Base-by-base conservation (phyloP, 2,888 invertebrate species). In the Plebejus anna region DNA sequence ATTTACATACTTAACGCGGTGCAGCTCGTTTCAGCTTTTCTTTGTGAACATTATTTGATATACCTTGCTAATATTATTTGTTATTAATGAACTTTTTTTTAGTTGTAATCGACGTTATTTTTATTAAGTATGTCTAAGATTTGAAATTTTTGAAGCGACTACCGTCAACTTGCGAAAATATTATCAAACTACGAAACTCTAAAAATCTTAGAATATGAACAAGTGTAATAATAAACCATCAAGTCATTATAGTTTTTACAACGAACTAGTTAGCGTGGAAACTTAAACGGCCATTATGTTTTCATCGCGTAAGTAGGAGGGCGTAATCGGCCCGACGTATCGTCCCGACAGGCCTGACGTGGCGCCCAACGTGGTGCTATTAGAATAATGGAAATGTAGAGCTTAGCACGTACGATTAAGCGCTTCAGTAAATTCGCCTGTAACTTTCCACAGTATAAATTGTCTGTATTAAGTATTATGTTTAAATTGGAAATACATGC, bases 371-470 rank as follows among this genome's bases (percentile, higher is more conserved):
- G 42, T 42, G 71, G 42, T 42, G 42, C 42, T 42, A 71, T 71
- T 71, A 71, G 38, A 71, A 22, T 71, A 71, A 71, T 71, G 71
- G 71, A 71, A 42, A 71, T 71, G 71, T 71, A 42, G n/a, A 71
- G 42, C 71, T 71, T 71, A 42, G 71, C 71, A 71, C 38, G n/a
- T 71, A 71, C 66, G 71, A 71, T 71, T 42, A 71, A 42, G 71
- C 42, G 38, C 71, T 71, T 9, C 22, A 42, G 71, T 71, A 42
- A 71, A 71, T 70, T 70, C n/a, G 70, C 38, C 38, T 42, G 42
- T n/a, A 71, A 71, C 42, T 71, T 71, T 22, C 2, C 42, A 32
- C 28, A 4, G 16, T 4, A 42, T 42, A 42, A 38, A 4, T 6
- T 42, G 42, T 71, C 13, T 71, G 42, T 1, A 70, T 38, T 38